phyloP scores from a whole-genome alignment of 2,113 vertebrate species.

The Phodopus roborovskii region DNA sequence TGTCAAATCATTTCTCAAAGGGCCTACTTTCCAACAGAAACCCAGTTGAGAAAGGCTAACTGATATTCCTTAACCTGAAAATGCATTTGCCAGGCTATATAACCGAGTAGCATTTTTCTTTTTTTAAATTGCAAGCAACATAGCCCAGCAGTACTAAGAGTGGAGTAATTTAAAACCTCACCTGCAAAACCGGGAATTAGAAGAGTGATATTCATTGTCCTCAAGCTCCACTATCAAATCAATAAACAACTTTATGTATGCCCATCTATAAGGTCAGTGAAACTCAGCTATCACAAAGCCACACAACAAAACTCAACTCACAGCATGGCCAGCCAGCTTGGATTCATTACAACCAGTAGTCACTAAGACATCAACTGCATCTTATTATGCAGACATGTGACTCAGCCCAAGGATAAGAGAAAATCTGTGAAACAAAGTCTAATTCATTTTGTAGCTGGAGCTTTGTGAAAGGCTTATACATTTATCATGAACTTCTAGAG shows the following conservation, averaged over 20 bases:
- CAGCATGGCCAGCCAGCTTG: neutral
- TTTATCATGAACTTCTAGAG: neutral
- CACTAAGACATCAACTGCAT: slow-evolving; percentile 6
- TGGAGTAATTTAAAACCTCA: slow-evolving; percentile 6
- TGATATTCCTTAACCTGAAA: neutral
- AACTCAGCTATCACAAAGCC: neutral
- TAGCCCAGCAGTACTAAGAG: neutral
- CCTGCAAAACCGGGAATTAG: neutral
- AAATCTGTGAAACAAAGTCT: slow-evolving; percentile 35
- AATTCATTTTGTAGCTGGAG: neutral
- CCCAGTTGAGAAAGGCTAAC: slow-evolving; percentile 7
- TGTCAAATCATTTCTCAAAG: slow-evolving; percentile 10
- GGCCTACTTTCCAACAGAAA: slow-evolving; percentile 2
- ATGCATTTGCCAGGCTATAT: neutral
- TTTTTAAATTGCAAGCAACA: slow-evolving; percentile 28
- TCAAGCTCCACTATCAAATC: neutral
- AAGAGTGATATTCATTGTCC: neutral
- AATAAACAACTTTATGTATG: neutral
- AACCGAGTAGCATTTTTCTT: neutral
- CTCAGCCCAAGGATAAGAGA: slow-evolving; percentile 22
- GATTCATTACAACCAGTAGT: neutral
- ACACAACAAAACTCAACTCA: neutral
- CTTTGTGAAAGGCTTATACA: slow-evolving; percentile 19
- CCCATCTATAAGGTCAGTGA: neutral
- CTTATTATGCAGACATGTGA: neutral